Evolutionary conservation across 2,797 vertebrate species (phyloP).

Genomic region (Xenops minutus): DNA sequence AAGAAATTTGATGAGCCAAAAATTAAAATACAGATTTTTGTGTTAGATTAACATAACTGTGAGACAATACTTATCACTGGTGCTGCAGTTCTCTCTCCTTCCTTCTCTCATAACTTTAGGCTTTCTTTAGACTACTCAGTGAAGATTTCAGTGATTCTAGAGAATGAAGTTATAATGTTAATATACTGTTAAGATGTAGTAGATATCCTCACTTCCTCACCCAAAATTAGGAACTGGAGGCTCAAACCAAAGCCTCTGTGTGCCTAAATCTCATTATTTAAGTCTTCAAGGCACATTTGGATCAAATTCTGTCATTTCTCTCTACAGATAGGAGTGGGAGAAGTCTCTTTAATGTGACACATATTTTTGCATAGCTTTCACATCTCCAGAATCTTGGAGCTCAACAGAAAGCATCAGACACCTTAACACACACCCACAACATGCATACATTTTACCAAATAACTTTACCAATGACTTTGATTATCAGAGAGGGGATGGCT

Average conservation of each 20-base stretch:
- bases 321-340: conserved; percentile 20
- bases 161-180: not conserved
- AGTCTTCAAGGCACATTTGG: not conserved
- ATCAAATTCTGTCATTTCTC: conserved; percentile 1
- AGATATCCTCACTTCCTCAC: not conserved
- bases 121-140: not conserved
- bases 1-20: conserved; percentile 8
- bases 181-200: not conserved
- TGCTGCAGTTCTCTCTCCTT: not conserved
- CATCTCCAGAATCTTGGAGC: not conserved
- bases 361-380: conserved; percentile 4
- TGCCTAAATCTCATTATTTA: not conserved
- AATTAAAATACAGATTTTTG: not conserved
- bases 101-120: not conserved
- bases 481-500: not conserved
- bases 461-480: not conserved
- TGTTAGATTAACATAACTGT: not conserved
- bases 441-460: not conserved
- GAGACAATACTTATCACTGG: not conserved
- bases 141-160: not conserved
- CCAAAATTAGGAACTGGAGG: not conserved
- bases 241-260: not conserved
- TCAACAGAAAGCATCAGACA: conserved; percentile 1
- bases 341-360: conserved; percentile 4
- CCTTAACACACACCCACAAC: conserved; percentile 20